Percentiles rank a stretch among this genome's conserved stretches.
Conservation (phyloP, 2,888 invertebrate genomes). For the Hydropsyche betteni region DNA sequence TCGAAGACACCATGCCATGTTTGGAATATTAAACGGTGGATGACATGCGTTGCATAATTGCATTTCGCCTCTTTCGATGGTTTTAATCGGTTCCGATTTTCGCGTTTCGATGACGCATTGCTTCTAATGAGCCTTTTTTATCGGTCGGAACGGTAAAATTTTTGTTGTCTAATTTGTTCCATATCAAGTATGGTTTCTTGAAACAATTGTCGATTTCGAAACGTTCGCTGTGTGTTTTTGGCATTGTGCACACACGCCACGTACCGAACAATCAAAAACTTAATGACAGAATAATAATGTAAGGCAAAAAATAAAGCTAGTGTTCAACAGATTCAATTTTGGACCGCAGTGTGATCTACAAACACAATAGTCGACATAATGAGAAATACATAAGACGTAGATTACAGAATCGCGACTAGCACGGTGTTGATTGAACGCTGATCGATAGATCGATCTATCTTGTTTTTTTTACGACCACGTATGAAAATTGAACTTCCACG, state of each 20-base stretch:
- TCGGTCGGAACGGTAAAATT: too few relatives aligned
- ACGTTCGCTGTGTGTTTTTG: background rate
- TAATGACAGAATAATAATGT: background rate
- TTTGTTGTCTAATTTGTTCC: too few relatives aligned
- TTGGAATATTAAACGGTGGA: background rate
- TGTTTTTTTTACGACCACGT: background rate
- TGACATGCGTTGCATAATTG: slow-evolving; percentile 7
- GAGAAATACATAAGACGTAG: slow-evolving; percentile 12
- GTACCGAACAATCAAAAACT: slow-evolving; percentile 8
- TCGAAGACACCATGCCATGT: background rate
- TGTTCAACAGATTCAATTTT: slow-evolving; percentile 23
- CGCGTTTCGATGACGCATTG: too few relatives aligned
- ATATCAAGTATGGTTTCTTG: background rate
- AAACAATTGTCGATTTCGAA: background rate
- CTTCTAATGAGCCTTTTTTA: too few relatives aligned
- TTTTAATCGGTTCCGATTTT: too few relatives aligned
- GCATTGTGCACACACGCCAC: background rate
- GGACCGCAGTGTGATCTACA: slow-evolving; percentile 4
- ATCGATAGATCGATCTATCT: slow-evolving; percentile 21
- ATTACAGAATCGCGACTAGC: slow-evolving; percentile 17
- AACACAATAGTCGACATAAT: slow-evolving; percentile 25
- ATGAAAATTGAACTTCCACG: background rate
- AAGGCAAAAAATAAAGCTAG: background rate
- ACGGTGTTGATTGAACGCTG: slow-evolving; percentile 13
- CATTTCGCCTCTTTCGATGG: background rate